Conservation (phyloP, 2,888 invertebrate genomes). For the Athalia rosae region DNA sequence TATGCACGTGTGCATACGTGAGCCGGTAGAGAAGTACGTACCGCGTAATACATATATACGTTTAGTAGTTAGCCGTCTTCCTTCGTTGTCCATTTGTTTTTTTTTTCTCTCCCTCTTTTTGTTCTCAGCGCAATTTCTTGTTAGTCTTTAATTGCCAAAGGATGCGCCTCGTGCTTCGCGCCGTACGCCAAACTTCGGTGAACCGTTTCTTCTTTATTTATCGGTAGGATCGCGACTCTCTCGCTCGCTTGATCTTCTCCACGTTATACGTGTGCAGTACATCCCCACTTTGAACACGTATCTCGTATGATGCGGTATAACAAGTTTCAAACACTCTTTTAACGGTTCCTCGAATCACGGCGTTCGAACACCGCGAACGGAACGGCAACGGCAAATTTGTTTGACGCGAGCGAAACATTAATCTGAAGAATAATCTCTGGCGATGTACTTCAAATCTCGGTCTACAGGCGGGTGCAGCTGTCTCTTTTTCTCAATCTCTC, state of each 20-base stretch:
- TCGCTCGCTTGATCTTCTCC: no score
- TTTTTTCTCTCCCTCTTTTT: not conserved
- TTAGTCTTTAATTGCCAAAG: constrained; percentile 38
- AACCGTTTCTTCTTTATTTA: constrained; percentile 27
- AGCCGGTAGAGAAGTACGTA: constrained; percentile 9
- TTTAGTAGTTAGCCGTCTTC: constrained; percentile 35
- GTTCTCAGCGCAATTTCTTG: constrained; percentile 28
- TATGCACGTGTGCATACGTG: not conserved
- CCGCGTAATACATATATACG: not conserved
- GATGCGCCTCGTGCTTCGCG: constrained; percentile 21
- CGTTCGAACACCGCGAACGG: not conserved
- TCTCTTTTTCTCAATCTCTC: no score
- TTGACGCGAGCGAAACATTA: not conserved
- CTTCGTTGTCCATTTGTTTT: not conserved
- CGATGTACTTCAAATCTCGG: no score
- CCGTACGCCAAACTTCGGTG: not conserved
- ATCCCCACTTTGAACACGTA: not conserved
- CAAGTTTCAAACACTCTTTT: constrained; percentile 13
- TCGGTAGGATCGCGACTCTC: not conserved
- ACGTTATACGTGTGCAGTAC: not conserved
- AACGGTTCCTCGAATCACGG: constrained; percentile 12
- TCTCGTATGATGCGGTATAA: not conserved
- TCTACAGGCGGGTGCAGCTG: no score
- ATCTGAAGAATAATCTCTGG: not conserved
- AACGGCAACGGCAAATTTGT: not conserved